Base-by-base conservation (phyloP, 2,113 vertebrate species). In the Melierax canorus region DNA sequence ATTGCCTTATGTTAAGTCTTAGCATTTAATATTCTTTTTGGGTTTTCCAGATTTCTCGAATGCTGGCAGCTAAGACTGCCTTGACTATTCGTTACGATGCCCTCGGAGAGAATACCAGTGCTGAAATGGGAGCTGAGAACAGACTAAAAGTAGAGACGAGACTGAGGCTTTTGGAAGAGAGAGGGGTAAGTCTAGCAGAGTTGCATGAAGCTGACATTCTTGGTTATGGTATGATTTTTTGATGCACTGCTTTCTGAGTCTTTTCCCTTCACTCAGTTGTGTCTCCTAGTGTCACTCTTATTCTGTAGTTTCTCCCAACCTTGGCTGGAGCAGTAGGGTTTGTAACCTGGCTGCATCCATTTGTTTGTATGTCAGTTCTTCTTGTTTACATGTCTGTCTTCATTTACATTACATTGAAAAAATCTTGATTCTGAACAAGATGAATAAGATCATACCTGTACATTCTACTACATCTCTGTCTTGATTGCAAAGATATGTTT, bases 31-130 rank as follows among this genome's bases (percentile, higher is more conserved):
- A 90, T 29, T 91, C 15, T 86, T 63, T 63, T 88, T 59, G 75
- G 63, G 63, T 96, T 69, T 88, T 38, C 84, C 96, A 99, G 99
- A 99, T 99, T 95, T 99, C 99, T 96, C 98, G 99, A 88, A 99
- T 99, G 99, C 97, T 99, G 92, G 99, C 99, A 63, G 99, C 99
- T 58, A 99, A 99, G 97, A 98, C 99, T 4, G 94, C 99, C 17
- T 97, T 99, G 94, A 99, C 99, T 41, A 98, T 99, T 90, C 98
- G 99, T 50, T 99, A 99, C 1, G 99, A 99, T 83, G 99, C 99
- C 9, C 98, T 99, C 41, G 99, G 99, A 58, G 99, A 99, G 78
- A 98, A 99, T 95, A 99, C 99, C 10, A 99, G 98, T 58, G 98
- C 99, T 19, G 99, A 99, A 56, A 99, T 99, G 99, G 99, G 99